Percentiles rank a stretch among this genome's conserved stretches.
phyloP scores from a whole-genome alignment of 2,113 vertebrate species.

The Thinocorus orbignyianus region DNA sequence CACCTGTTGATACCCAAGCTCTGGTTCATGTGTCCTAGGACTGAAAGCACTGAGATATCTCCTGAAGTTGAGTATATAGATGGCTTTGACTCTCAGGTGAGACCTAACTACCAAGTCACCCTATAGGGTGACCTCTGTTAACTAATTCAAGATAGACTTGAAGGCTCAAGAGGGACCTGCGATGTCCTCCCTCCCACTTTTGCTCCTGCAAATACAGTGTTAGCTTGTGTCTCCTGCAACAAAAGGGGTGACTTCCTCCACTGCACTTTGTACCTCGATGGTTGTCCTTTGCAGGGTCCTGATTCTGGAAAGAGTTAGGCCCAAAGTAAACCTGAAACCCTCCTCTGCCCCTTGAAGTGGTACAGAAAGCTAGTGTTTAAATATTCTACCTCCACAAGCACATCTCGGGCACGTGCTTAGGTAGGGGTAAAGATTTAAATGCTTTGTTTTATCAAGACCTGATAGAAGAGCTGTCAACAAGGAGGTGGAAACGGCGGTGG shows the following conservation, averaged over 20 bases:
- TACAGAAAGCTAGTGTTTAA: not conserved
- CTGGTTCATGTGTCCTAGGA: not conserved
- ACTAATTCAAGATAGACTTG: not conserved
- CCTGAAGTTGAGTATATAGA: not conserved
- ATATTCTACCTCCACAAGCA: not conserved
- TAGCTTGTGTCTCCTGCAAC: not conserved
- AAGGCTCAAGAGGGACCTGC: not conserved
- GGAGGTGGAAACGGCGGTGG: not conserved
- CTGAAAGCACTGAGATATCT: not conserved
- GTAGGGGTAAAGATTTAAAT: not conserved
- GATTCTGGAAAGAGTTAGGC: not conserved
- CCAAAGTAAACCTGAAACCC: not conserved
- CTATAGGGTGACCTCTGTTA: not conserved
- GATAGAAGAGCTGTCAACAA: not conserved
- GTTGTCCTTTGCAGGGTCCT: not conserved
- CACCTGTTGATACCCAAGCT: not conserved
- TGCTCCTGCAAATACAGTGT: not conserved
- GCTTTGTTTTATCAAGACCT: not conserved
- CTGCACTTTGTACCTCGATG: not conserved
- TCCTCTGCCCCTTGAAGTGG: not conserved
- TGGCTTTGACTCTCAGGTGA: not conserved
- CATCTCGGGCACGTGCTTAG: not conserved
- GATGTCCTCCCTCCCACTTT: not conserved
- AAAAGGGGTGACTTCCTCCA: not conserved
- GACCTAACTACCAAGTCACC: not conserved